Conservation (phyloP, 1,140 invertebrate genomes). For the Diachasmimorpha longicaudata region DNA sequence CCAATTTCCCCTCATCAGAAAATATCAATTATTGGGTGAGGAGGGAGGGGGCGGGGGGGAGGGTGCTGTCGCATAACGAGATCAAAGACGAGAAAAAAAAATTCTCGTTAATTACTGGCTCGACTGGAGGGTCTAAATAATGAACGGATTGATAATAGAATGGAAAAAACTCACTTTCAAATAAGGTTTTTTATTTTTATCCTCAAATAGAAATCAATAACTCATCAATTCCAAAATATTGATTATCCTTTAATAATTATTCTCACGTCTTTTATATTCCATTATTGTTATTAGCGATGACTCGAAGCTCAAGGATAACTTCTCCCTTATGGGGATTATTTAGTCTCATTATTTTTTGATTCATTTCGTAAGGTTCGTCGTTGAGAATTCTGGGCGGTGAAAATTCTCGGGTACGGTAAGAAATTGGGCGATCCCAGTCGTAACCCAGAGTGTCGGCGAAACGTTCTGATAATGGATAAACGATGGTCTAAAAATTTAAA, state of each 20-base stretch:
- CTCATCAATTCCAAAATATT: neutral
- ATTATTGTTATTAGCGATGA: conserved; percentile 50
- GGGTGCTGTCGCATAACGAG: neutral
- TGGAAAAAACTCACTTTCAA: neutral
- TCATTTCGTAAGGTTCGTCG: conserved; percentile 40
- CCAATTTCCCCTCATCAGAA: conserved; percentile 16
- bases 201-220: conserved; percentile 5
- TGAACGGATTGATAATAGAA: neutral
- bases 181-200: neutral
- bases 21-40: neutral
- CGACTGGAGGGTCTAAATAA: neutral
- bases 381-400: conserved; percentile 35
- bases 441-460: conserved; percentile 34
- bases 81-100: neutral
- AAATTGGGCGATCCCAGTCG: conserved; percentile 40
- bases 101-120: neutral
- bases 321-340: conserved; percentile 48
- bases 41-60: neutral
- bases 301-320: conserved; percentile 52
- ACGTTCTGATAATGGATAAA: conserved; percentile 34
- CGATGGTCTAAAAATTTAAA: conserved; percentile 32
- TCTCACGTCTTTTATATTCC: neutral
- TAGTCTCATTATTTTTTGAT: conserved; percentile 44
- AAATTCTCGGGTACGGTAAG: conserved; percentile 43
- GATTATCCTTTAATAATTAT: neutral